Base-by-base conservation (phyloP, 2,888 invertebrate genomes). In the Ochropacha duplaris region DNA sequence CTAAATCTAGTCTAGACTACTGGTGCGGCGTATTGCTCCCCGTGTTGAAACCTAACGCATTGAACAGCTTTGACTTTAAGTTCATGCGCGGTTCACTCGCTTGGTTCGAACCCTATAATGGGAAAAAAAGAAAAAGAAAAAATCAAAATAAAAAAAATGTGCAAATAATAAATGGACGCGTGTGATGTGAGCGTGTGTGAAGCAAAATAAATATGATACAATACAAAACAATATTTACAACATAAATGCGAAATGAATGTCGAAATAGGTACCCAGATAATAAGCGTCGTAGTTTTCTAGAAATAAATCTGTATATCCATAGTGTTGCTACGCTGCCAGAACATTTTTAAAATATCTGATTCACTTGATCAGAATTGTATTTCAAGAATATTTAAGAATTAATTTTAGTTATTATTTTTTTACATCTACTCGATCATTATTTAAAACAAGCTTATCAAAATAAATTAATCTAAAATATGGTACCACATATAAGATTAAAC, bases 51-150 rank as follows among this genome's bases (percentile, higher is more conserved):
- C 97, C 96, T 92, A 97, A 94, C 84, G 95, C 97, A 94, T 96
- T 95, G 94, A 97, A 96, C 88, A 97, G 94, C 95, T 97, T 97
- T 91, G 95, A 96, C 94, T 96, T 96, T 86, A 97, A 94, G 93
- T 96, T 96, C 93, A 95, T 94, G 91, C 94, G 94, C 84, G 94
- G 94, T 94, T 94, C 95, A 93, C 90, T 95, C 94, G 91, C 94
- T 94, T 86, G 95, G 93, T 93, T 95, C 92, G 93, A 93, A 93
- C 92, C 94, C 94, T 93, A 94, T 92, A 88, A 87, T 85, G 90
- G 93, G 91, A 77, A 75, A 84, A 87, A 90, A 87, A 87, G 86
- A 86, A 88, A 88, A 85, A 75, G 1, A 44, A 86, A 84, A 90
- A 88, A 84, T 83, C 84, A 82, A 83, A 79, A 77, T 76, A 31